These are phyloP conservation scores for Pangasius sanitwongsei DNA, from an alignment of 2,797 vertebrate species.

Conservation along the genomic window DNA sequence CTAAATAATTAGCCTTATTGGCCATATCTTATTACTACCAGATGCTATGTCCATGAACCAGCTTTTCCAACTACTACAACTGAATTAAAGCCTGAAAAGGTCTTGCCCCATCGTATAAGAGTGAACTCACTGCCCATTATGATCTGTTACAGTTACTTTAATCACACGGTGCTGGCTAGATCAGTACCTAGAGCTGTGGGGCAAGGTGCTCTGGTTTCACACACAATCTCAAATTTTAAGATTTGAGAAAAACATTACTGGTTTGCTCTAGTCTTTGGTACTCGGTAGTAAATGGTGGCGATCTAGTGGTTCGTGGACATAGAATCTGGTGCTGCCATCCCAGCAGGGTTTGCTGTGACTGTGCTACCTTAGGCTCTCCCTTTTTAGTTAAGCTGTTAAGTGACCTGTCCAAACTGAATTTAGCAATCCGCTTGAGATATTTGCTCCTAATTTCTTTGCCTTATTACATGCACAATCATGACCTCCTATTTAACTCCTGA, in stretches of 20 bases:
- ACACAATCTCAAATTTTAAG: too few relatives aligned
- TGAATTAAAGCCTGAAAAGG: background rate
- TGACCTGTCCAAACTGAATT: background rate
- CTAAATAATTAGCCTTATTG: background rate
- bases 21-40: background rate
- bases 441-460: background rate
- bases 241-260: too few relatives aligned
- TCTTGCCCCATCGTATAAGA: background rate
- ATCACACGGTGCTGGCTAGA: too few relatives aligned
- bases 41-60: too few relatives aligned
- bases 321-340: background rate
- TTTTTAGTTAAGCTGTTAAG: background rate
- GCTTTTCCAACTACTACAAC: background rate
- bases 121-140: too few relatives aligned
- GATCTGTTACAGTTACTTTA: too few relatives aligned
- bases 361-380: background rate
- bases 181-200: too few relatives aligned
- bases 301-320: background rate
- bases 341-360: background rate
- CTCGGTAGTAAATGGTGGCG: background rate
- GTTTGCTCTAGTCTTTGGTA: too few relatives aligned
- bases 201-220: too few relatives aligned
- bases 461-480: background rate
- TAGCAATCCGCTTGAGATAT: background rate
- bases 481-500: background rate